Conservation (phyloP, 2,113 vertebrate species). For the Caranx melampygus region DNA sequence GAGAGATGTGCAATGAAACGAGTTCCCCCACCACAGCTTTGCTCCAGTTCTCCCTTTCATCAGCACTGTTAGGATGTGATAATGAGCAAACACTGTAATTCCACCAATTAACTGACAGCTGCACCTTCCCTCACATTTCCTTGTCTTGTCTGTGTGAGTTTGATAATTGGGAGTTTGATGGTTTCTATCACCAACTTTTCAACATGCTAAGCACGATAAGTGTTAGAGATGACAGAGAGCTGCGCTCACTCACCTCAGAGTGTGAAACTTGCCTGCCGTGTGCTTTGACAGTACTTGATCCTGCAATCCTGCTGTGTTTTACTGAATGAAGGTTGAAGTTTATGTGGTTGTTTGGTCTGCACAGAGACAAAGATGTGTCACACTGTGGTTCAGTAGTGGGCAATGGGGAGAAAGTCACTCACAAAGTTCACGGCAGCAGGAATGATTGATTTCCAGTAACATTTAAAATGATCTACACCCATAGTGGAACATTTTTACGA, state of each 20-base stretch:
- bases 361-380: too few relatives aligned
- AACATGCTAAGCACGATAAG: conserved; percentile 44
- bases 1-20: conserved; percentile 7
- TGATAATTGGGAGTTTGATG: conserved; percentile 84
- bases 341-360: neutral
- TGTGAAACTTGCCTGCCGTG: neutral
- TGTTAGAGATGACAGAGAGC: conserved; percentile 24
- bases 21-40: conserved; percentile 23
- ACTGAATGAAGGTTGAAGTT: neutral
- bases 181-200: conserved; percentile 72
- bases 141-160: conserved; percentile 70
- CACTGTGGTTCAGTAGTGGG: too few relatives aligned
- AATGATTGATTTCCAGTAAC: too few relatives aligned
- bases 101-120: conserved; percentile 88
- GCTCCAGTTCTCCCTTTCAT: conserved; percentile 69
- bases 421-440: too few relatives aligned
- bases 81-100: conserved; percentile 88
- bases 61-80: conserved; percentile 83
- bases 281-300: neutral
- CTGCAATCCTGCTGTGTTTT: neutral
- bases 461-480: too few relatives aligned
- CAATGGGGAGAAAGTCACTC: too few relatives aligned
- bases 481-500: too few relatives aligned
- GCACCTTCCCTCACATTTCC: conserved; percentile 83
- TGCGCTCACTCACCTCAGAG: conserved; percentile 21